A percentile compares a stretch with the other conserved stretches of the same genome.
Conservation (phyloP, 1,140 invertebrate species). For the Ceratina calcarata region DNA sequence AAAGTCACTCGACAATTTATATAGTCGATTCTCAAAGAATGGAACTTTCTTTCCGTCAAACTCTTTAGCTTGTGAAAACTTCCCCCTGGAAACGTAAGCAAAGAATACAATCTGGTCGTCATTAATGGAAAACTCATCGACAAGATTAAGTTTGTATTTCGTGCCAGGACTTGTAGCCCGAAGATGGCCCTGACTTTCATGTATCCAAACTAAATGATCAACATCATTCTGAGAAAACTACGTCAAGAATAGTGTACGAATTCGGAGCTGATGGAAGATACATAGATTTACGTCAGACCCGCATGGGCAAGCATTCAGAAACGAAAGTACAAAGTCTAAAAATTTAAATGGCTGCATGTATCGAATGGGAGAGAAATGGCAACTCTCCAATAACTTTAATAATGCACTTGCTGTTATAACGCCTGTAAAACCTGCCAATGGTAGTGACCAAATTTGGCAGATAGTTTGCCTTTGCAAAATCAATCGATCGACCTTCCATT, state of each 20-base stretch:
- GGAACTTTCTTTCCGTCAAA: neutral
- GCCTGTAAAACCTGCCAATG: slow-evolving; percentile 6
- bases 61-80: neutral
- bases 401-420: slow-evolving; percentile 15
- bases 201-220: neutral
- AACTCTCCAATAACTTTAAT: slow-evolving; percentile 28
- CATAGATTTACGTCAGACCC: neutral
- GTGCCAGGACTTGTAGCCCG: too few species aligned
- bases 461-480: neutral
- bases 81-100: neutral
- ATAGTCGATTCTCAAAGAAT: neutral
- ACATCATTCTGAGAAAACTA: neutral
- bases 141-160: too few species aligned
- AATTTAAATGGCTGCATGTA: neutral
- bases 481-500: slow-evolving; percentile 12
- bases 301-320: neutral
- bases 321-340: slow-evolving; percentile 30
- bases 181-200: neutral
- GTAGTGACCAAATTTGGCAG: slow-evolving; percentile 13
- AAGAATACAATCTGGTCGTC: too few species aligned
- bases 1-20: neutral
- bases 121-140: too few species aligned
- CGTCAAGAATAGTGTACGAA: neutral
- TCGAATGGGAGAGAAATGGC: slow-evolving; percentile 22
- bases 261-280: neutral